Percentiles rank a stretch among this genome's conserved stretches.
Conservation (phyloP, 2,113 vertebrate species). For the Embiotoca jacksoni region DNA sequence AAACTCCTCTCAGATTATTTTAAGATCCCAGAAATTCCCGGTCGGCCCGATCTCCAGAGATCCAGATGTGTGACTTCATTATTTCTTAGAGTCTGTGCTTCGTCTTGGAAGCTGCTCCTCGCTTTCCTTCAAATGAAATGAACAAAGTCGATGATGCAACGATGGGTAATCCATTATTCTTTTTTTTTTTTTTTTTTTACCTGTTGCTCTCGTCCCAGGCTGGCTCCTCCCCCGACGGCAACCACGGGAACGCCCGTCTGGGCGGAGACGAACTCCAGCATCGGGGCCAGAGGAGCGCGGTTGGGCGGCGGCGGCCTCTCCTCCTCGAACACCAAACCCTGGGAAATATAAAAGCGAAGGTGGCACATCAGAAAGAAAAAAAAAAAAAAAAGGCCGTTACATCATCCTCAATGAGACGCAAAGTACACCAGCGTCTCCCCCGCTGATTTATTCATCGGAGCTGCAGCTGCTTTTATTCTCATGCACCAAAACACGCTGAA, state of each 20-base stretch:
- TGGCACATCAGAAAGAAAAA: neutral
- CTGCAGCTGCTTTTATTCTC: neutral
- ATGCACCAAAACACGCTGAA: neutral
- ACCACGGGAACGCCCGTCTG: conserved; percentile 95
- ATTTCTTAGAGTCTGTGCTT: neutral
- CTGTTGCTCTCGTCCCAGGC: conserved; percentile 93
- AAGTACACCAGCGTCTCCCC: conserved; percentile 3
- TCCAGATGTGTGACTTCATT: neutral
- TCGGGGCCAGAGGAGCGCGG: conserved; percentile 90
- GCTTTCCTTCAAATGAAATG: conserved; percentile 10
- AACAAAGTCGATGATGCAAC: conserved; percentile 41
- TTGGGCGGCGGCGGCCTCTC: conserved; percentile 85
- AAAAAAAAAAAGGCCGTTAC: neutral
- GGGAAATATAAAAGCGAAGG: conserved; percentile 43
- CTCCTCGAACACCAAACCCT: conserved; percentile 96
- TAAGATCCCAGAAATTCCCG: neutral
- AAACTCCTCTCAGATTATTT: no score
- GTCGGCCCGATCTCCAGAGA: neutral
- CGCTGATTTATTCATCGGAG: conserved; percentile 3
- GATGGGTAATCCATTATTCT: neutral
- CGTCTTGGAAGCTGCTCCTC: neutral
- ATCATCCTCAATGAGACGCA: conserved; percentile 24
- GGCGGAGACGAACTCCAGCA: conserved; percentile 95
- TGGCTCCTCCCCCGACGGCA: conserved; percentile 92
- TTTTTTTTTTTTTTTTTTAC: conserved; percentile 68